Base-by-base conservation (phyloP, 92 coral and sea anemone genomes). In the Chrysogorgia sp. region DNA sequence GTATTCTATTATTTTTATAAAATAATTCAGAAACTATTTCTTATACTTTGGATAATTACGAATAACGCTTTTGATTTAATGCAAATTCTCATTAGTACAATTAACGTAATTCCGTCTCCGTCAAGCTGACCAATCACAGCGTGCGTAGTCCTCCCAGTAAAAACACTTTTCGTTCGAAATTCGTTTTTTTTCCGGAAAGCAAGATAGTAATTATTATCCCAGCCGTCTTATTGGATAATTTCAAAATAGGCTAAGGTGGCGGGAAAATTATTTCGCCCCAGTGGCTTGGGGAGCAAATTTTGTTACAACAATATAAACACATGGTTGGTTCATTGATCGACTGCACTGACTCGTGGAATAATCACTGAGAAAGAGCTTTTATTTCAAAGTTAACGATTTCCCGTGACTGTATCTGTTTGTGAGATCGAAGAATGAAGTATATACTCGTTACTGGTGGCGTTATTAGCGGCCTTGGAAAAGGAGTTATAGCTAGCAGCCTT, bases 401-500 rank as follows among this genome's bases (percentile, higher is more conserved):
- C 17, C 8, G 23, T 2, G 63, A 23, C 17, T 14, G 63, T 57
- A 57, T 19, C 1, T 15, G 7, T 57, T n/a, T 29, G 63, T 57
- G 14, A 23, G 31, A 6, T 13, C 23, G 6, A 23, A 30, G 31
- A 53, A 94, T 94, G 98, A 94, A 94, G 96, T 94, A 91, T 77
- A 89, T 94, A 81, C 57, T 94, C 43, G 98, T 94, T 19, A 85
- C 98, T 28, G 98, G 98, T 13, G 98, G 98, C 12, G 98, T 94
- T 67, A 94, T 94, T 41, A 94, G 98, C 74, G 98, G 98, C 0
- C 92, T 94, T 66, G 98, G 98, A 0, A 94, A 94, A 80, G 98
- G 98, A n/a, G 98, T 94, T 24, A 94, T 94, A 47, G 92, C 98
- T 0, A 91, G 97, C 81, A 91, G 96, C 72, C 86, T 94, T 56